phyloP scores from a whole-genome alignment of 2,797 vertebrate species.

The Anguilla pacifica region DNA sequence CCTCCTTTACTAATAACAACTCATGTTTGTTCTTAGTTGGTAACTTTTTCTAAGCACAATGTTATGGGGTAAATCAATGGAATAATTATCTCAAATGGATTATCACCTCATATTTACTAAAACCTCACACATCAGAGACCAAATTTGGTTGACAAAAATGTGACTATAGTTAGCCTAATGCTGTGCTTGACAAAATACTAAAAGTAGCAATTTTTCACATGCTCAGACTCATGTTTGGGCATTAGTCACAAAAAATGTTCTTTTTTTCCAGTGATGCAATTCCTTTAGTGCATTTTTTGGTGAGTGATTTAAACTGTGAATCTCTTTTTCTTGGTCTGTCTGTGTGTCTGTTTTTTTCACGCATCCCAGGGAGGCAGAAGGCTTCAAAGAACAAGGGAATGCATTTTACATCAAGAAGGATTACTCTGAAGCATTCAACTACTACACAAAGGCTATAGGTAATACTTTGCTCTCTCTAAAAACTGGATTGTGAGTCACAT shows the following conservation, averaged over 20 bases:
- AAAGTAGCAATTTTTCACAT: no score
- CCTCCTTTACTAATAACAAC: background rate
- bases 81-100: background rate
- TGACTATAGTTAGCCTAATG: no score
- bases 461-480: conserved; percentile 49
- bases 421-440: conserved; percentile 93
- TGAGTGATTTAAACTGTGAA: background rate
- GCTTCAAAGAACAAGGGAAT: conserved; percentile 94
- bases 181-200: background rate
- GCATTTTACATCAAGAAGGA: conserved; percentile 89
- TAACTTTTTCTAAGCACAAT: background rate
- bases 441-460: conserved; percentile 97
- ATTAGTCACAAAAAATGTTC: background rate
- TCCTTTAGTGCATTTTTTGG: background rate
- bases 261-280: background rate
- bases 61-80: background rate
- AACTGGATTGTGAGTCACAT: background rate
- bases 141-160: no score
- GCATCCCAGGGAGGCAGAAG: conserved; percentile 84
- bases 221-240: no score
- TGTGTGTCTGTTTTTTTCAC: background rate
- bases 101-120: background rate
- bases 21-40: background rate
- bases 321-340: background rate
- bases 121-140: no score